Evolutionary conservation across 2,888 invertebrate genomes (phyloP), one percentile per base, ranked within the genome.

Genomic region (Ectropis crepuscularia): DNA sequence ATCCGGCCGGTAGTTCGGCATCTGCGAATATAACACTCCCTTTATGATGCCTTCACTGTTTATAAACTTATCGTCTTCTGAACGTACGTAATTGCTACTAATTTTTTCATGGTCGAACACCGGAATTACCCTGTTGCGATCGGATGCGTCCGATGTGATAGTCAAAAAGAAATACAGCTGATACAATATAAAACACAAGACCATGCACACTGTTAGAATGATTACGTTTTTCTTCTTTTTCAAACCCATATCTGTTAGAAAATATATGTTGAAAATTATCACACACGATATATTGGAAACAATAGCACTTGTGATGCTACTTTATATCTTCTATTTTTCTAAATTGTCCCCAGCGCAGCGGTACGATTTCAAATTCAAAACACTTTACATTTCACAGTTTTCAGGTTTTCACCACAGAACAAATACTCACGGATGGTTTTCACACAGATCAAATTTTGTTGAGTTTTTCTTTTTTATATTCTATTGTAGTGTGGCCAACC

Each of bases 211-310:
- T 55, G 91, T 81, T 11, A 92, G 61, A 11, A 87, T 71, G 41
- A 92, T 82, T 28, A 92, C 78, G 59, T 90, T 89, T 79, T 88
- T 91, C 78, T 89, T 92, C 76, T 91, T 92, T 72, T 88, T 88
- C 12, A 86, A 55, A 37, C 83, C 80, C 85, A 86, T 86, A 28
- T 63, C 59, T 51, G 8, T 11, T 36, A 11, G 5, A 12, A 11
- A 28, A 8, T 16, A 41, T 16, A 41, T 5, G 0, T 12, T 16
- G 6, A 9, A 9, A 41, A 2, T 43, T 42, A 28, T 37, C 49
- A 37, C 9, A 10, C 42, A 11, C 16, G 16, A 28, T 28, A 28
- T 28, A 28, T 28, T 28, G 16, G 16, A 28, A 28, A 28, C 16
- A 28, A 28, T 28, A 28, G 16, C 16, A 28, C 16, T 28, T 28